phyloP scores from a whole-genome alignment of 2,113 vertebrate genomes.

The Nothocercus nigrocapillus region DNA sequence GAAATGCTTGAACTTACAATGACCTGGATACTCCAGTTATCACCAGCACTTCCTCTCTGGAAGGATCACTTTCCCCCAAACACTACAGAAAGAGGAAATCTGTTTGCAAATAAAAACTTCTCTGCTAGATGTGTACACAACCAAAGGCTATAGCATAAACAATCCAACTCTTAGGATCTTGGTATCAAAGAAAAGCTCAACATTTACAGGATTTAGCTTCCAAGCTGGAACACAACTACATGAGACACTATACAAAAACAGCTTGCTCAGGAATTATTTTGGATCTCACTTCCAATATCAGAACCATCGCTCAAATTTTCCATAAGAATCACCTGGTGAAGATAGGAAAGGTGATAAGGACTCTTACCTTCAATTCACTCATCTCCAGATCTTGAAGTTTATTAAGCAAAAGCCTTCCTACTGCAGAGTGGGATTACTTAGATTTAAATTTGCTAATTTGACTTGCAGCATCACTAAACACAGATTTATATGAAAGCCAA shows the following conservation, averaged over 20 bases:
- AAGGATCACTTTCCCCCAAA: not conserved
- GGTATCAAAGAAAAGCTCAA: not conserved
- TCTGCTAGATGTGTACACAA: not conserved
- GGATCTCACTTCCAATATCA: not conserved
- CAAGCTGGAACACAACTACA: not conserved
- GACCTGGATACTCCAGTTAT: not conserved
- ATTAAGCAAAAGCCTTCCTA: not conserved
- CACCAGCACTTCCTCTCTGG: not conserved
- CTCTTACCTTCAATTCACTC: not conserved
- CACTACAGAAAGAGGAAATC: not conserved
- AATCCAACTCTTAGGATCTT: not conserved
- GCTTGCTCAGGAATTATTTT: not conserved
- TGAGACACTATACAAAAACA: not conserved
- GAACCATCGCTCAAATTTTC: not conserved
- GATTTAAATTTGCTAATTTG: not conserved
- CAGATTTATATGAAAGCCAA: not conserved
- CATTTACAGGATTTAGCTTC: not conserved
- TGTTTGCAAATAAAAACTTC: not conserved
- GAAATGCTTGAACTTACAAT: slow-evolving; percentile 24
- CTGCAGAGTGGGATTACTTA: not conserved
- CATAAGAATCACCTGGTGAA: not conserved
- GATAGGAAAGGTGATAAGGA: not conserved
- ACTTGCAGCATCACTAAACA: not conserved
- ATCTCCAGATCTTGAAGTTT: not conserved
- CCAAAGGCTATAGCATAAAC: not conserved